Percentiles rank a stretch among this genome's conserved stretches.
phyloP scores from a whole-genome alignment of 1,140 invertebrate species.

The Drosophila pseudoobscura region DNA sequence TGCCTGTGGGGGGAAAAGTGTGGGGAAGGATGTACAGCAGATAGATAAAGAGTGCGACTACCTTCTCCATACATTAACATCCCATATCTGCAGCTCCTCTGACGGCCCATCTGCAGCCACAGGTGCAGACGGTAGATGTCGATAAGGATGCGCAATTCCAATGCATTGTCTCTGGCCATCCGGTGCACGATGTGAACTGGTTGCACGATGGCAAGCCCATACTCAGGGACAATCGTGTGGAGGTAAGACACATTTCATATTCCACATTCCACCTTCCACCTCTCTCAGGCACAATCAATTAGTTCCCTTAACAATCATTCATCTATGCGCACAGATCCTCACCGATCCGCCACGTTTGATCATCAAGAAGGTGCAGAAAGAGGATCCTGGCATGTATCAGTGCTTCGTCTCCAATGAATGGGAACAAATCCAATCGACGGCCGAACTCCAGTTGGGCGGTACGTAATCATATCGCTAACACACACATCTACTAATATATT shows the following conservation, averaged over 20 bases:
- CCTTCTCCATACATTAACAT: too few species aligned
- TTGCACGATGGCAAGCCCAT: conserved; percentile 91
- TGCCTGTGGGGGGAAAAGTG: neutral
- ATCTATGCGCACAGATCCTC: conserved; percentile 54
- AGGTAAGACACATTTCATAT: conserved; percentile 69
- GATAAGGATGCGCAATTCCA: conserved; percentile 92
- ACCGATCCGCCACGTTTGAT: conserved; percentile 80
- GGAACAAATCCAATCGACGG: conserved; percentile 92
- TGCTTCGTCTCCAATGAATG: conserved; percentile 94
- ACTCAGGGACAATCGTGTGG: conserved; percentile 86
- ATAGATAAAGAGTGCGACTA: conserved; percentile 13
- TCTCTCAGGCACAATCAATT: neutral
- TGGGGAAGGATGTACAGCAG: neutral
- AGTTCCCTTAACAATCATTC: neutral
- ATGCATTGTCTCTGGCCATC: conserved; percentile 93
- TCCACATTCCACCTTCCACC: neutral
- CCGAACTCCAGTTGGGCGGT: conserved; percentile 93
- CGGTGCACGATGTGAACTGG: conserved; percentile 92
- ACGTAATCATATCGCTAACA: conserved; percentile 20
- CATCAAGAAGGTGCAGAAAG: conserved; percentile 82
- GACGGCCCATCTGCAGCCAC: conserved; percentile 89
- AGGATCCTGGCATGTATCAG: conserved; percentile 89
- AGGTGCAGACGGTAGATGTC: conserved; percentile 90
- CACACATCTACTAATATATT: conserved; percentile 52
- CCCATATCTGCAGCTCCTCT: conserved; percentile 86